Conservation (phyloP, 2,888 invertebrate species). For the Xylota sylvarum region DNA sequence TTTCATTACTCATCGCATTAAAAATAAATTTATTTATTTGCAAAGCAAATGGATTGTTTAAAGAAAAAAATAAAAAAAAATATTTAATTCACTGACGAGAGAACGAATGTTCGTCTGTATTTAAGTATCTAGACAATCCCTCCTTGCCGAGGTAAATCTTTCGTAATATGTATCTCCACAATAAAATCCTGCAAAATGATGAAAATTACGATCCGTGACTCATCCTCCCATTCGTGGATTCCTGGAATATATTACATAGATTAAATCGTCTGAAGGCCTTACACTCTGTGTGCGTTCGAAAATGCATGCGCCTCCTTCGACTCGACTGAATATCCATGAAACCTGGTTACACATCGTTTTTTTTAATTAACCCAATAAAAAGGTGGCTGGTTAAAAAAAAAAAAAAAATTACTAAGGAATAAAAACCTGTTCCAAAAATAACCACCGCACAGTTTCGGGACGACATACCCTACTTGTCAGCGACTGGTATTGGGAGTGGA, state of each 20-base stretch:
- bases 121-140: too few species aligned
- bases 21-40: too few species aligned
- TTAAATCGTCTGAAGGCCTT: background rate
- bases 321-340: background rate
- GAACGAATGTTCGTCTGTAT: too few species aligned
- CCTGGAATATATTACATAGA: background rate
- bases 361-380: conserved; percentile 35
- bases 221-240: background rate
- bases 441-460: conserved; percentile 3
- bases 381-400: background rate
- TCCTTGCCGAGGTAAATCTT: background rate
- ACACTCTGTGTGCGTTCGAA: background rate
- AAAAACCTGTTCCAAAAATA: background rate
- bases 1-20: too few species aligned
- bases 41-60: too few species aligned
- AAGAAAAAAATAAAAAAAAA: too few species aligned
- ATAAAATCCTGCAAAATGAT: conserved; percentile 9
- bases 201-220: background rate
- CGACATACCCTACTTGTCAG: background rate
- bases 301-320: background rate
- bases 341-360: conserved; percentile 12
- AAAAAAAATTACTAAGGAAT: background rate
- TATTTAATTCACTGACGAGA: too few species aligned
- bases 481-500: background rate
- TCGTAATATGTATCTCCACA: background rate